Evolutionary conservation across 2,797 vertebrate species (phyloP), one percentile per base, ranked within the genome.

Genomic region (Semaprochilodus insignis): DNA sequence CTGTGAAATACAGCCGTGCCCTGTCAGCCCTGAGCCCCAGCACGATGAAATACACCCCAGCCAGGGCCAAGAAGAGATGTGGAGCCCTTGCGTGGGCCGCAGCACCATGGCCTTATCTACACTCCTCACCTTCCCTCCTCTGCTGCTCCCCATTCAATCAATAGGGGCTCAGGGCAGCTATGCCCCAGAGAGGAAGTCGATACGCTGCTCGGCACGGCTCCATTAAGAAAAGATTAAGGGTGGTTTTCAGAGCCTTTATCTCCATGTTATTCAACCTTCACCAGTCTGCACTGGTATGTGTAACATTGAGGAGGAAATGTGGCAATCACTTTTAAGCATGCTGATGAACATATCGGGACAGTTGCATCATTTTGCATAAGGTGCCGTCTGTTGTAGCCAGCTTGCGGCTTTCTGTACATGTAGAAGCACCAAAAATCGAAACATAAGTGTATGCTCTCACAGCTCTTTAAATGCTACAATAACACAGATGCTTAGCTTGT

Each of bases 81-180:
- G 76, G 65, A 67, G 59, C 31, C 44, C 66, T 51, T 8, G 57
- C 27, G 4, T 79, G 51, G 65, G 52, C 69, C 51, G 74, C 59
- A 66, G 66, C 4, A 15, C 54, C 75, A n/a, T 40, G 44, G 34
- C 51, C 77, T 83, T 85, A 83, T 83, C 70, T 65, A 65, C 48
- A 60, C 80, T 75, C 71, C 73, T 85, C 83, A 87, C 81, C 67
- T 81, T 84, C 83, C 76, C 74, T 82, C 81, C 66, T 77, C 84
- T 86, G 65, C 73, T 27, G 48, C 78, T 85, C 74, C 69, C 76
- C 63, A 86, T 78, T 78, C 79, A 81, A 78, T 85, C 77, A 87
- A 81, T 87, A 74, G 60, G 44, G 81, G 73, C 63, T 87, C 65
- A 80, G 67, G 77, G 77, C 66, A 78, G 74, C 77, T 72, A 67